A percentile compares a stretch with the other conserved stretches of the same genome.
Evolutionary conservation across 2,888 invertebrate species (phyloP).

Genomic region (Micropterix aruncella): DNA sequence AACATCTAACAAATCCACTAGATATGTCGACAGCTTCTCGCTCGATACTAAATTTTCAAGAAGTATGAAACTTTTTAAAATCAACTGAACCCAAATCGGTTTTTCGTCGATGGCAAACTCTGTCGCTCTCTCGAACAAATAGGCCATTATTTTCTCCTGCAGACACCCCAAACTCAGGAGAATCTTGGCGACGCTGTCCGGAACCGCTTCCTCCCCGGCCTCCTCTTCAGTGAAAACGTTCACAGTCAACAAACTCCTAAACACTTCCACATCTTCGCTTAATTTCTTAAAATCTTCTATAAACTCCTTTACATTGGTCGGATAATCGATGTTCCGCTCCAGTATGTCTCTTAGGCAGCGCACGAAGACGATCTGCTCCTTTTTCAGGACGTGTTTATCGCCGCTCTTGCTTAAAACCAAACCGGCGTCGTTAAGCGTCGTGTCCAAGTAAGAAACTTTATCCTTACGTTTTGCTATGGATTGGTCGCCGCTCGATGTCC

Average conservation of each 20-base stretch:
- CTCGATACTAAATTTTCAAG: constrained; percentile 44
- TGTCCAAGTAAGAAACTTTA: constrained; percentile 18
- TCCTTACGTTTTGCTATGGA: constrained; percentile 15
- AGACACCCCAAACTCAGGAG: constrained; percentile 45
- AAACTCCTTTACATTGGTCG: constrained; percentile 39
- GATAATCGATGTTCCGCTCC: constrained; percentile 30
- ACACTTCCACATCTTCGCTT: constrained; percentile 17
- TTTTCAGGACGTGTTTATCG: constrained; percentile 20
- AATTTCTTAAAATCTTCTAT: constrained; percentile 30
- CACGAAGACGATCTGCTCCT: constrained; percentile 34
- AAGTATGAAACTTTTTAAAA: constrained; percentile 53
- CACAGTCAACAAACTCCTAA: constrained; percentile 26
- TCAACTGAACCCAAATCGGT: constrained; percentile 39
- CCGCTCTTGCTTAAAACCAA: constrained; percentile 23
- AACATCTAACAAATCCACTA: constrained; percentile 52
- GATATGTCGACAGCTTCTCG: constrained; percentile 42
- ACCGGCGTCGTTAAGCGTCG: constrained; percentile 23
- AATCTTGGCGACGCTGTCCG: constrained; percentile 47
- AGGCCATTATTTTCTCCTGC: constrained; percentile 43
- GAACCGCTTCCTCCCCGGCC: constrained; percentile 21
- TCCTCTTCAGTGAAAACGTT: constrained; percentile 23
- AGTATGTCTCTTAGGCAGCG: constrained; percentile 31
- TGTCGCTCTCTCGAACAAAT: constrained; percentile 45
- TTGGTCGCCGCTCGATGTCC: constrained; percentile 8
- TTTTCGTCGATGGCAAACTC: constrained; percentile 36